Conservation (phyloP, 1,140 invertebrate species). For the Portunus trituberculatus region DNA sequence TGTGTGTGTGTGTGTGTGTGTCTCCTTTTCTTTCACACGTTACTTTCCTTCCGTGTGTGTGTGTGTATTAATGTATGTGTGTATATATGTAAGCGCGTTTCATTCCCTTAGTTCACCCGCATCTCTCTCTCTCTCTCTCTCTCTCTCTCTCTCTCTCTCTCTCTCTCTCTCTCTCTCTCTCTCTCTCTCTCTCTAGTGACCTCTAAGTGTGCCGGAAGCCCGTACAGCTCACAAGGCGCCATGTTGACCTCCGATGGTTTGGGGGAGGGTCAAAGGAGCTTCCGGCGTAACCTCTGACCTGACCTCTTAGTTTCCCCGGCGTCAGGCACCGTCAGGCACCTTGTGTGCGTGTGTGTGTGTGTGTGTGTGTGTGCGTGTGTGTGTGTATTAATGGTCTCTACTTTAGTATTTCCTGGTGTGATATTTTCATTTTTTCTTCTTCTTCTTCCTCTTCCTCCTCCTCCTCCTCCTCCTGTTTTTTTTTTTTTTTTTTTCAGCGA, state of each 20-base stretch:
- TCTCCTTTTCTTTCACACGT: too few relatives aligned
- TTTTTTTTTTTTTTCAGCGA: too few relatives aligned
- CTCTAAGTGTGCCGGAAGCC: not conserved
- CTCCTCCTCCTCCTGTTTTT: not conserved
- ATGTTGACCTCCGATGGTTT: not conserved
- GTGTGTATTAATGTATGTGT: too few relatives aligned
- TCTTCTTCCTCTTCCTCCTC: not conserved
- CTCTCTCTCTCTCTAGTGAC: not conserved
- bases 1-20: too few relatives aligned
- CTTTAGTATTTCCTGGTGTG: not conserved
- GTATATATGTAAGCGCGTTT: too few relatives aligned
- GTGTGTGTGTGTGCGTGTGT: not conserved
- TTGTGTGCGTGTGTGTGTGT: not conserved
- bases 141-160: not conserved
- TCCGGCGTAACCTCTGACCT: not conserved
- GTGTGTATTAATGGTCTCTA: conserved; percentile 10
- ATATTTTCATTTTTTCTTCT: not conserved
- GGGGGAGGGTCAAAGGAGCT: not conserved
- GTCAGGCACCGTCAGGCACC: conserved; percentile 4
- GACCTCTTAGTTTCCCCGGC: not conserved
- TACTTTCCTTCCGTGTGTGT: too few relatives aligned
- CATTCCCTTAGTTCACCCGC: too few relatives aligned
- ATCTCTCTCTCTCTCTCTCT: not conserved
- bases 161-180: not conserved
- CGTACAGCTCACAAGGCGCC: not conserved